These are phyloP conservation scores for Eurystomus glaucurus DNA, from an alignment of 2,797 vertebrate genomes.

Conservation along the genomic window DNA sequence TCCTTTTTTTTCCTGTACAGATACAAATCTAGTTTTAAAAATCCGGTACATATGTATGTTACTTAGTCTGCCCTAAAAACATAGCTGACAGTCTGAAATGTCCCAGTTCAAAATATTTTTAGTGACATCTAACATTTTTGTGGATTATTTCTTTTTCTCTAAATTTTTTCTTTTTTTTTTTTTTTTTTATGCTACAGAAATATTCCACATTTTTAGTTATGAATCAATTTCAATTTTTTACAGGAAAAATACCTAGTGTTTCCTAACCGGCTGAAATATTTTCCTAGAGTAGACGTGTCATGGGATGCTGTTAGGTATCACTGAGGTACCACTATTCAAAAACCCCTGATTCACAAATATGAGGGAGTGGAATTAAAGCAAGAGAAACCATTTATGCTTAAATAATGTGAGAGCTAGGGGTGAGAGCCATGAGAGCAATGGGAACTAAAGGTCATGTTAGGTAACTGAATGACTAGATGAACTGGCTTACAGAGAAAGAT, in stretches of 20 bases:
- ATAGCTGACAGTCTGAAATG: background rate
- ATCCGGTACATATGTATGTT: background rate
- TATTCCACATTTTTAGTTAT: background rate
- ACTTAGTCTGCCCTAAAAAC: background rate
- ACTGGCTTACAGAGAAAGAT: background rate
- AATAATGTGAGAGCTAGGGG: background rate
- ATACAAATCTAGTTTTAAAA: conserved; percentile 23
- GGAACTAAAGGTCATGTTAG: background rate
- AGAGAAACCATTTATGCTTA: background rate
- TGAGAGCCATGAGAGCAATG: background rate
- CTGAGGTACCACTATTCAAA: background rate
- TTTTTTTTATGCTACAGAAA: background rate
- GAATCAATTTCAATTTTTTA: background rate
- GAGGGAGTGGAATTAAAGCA: background rate
- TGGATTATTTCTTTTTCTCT: background rate
- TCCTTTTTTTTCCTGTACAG: background rate
- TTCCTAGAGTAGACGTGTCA: background rate
- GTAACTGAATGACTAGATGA: background rate
- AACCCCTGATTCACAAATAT: background rate
- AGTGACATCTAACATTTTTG: background rate
- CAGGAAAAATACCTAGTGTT: background rate
- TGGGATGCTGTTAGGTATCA: background rate
- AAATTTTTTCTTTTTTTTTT: rapidly evolving
- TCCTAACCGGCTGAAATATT: background rate
- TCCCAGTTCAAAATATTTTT: background rate